Evolutionary conservation across 2,797 vertebrate species (phyloP).

Genomic region (Phyllotis vaccarum): DNA sequence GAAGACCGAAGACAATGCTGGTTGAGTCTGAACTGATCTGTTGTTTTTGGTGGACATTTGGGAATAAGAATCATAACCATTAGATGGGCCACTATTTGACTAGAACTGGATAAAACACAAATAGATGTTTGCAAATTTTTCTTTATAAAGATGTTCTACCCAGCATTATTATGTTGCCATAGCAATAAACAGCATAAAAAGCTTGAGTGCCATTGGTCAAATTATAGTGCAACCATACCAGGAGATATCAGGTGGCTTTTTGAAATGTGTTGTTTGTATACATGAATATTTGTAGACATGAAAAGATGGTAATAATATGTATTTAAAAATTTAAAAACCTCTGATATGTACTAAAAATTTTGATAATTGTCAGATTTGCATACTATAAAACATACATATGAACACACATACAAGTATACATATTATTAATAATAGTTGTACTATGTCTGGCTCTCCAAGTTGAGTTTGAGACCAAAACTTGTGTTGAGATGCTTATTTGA

Average conservation of each 20-base stretch:
- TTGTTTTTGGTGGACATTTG: not conserved
- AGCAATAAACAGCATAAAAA: slow-evolving; percentile 42
- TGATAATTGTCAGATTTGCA: slow-evolving; percentile 31
- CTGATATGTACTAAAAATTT: slow-evolving; percentile 20
- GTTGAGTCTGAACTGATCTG: not conserved
- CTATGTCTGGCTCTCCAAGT: not conserved
- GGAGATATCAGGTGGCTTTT: slow-evolving; percentile 30
- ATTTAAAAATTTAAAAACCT: slow-evolving; percentile 49
- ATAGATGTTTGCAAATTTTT: not conserved
- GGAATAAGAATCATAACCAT: not conserved
- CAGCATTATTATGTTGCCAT: slow-evolving; percentile 27
- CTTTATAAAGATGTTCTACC: not conserved
- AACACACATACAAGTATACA: not conserved
- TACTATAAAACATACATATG: not conserved
- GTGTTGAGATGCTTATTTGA: not conserved
- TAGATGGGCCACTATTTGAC: not conserved
- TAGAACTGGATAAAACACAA: not conserved
- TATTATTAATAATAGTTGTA: not conserved
- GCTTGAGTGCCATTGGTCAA: slow-evolving; percentile 2
- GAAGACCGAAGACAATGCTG: not conserved
- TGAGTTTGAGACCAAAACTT: not conserved
- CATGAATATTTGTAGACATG: slow-evolving; percentile 34
- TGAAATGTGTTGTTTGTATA: slow-evolving; percentile 34
- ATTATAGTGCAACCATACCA: not conserved
- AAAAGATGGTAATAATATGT: slow-evolving; percentile 59